Base-by-base conservation (phyloP, 1,140 invertebrate species). In the Cotesia typhae region DNA sequence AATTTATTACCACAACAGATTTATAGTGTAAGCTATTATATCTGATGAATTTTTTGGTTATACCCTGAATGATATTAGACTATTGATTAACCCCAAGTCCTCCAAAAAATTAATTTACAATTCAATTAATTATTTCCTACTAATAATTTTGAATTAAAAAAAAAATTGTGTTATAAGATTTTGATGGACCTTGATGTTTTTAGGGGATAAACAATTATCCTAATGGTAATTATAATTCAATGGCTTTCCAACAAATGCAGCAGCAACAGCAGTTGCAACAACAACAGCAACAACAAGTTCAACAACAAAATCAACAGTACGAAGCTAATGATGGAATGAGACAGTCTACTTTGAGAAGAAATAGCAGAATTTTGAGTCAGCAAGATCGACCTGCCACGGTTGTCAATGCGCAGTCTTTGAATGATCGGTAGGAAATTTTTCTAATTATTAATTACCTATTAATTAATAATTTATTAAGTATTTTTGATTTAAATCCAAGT, bases 361-460 rank as follows among this genome's bases (percentile, higher is more conserved):
- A 83, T 73, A 87, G 84, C 72, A 80, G 82, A 69, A 69, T 85
- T 57, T 78, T 87, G 5, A 86, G 68, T 77, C 79, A 82, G 76
- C 84, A 83, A 72, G 86, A 85, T 72, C 83, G 82, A 79, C 84
- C 81, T 73, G 83, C 78, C 75, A 83, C 59, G 74, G 80, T 70
- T 73, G 83, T 80, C 63, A 81, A 84, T 77, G 78, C 85, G 75
- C 79, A 89, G 84, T 83, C 82, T 51, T 75, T 84, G 9, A 87
- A 84, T 74, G 85, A 83, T 79, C 87, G 79, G 86, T 86, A 65
- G 65, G 17, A 4, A 12, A 14, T 55, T 17, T 17, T 17, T 17
- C 0, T 17, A 17, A 17, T 17, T 17, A 17, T 17, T 17, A 17
- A 17, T 17, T 17, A n/a, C 53, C 10, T 4, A 5, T 14, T 67